A percentile compares a stretch with the other conserved stretches of the same genome.
These are phyloP conservation scores for Drosophila biarmipes DNA, from an alignment of 1,140 invertebrate genomes.

Conservation along the genomic window DNA sequence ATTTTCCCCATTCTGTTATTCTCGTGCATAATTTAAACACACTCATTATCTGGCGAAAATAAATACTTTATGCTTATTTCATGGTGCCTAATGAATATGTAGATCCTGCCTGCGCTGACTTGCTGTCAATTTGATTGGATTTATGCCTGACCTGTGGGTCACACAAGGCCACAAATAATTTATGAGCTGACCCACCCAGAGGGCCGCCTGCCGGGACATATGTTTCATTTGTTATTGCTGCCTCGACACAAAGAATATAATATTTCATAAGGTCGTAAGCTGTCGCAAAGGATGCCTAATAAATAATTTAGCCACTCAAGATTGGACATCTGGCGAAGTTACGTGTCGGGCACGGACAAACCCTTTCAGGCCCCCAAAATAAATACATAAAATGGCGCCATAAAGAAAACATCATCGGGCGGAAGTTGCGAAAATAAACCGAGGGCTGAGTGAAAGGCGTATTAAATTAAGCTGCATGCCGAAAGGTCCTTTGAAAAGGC, in stretches of 20 bases:
- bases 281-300: constrained; percentile 76
- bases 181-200: constrained; percentile 46
- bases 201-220: constrained; percentile 18
- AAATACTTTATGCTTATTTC: neutral
- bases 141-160: constrained; percentile 51
- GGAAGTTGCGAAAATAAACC: constrained; percentile 39
- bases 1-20: too few relatives aligned
- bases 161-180: constrained; percentile 51
- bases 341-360: constrained; percentile 44
- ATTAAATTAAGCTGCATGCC: constrained; percentile 75
- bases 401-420: constrained; percentile 51
- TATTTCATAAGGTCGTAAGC: constrained; percentile 66
- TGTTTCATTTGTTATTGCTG: constrained; percentile 44
- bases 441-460: constrained; percentile 26
- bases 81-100: constrained; percentile 27
- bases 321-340: constrained; percentile 42
- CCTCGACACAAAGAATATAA: constrained; percentile 54
- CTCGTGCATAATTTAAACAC: too few relatives aligned
- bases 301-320: constrained; percentile 75
- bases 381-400: constrained; percentile 70
- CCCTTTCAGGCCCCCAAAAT: constrained; percentile 59
- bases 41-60: neutral
- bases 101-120: constrained; percentile 23
- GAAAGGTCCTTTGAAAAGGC: constrained; percentile 1
- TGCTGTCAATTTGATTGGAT: constrained; percentile 61